Conservation (phyloP, 2,797 vertebrate genomes). For the Bradypodion pumilum region DNA sequence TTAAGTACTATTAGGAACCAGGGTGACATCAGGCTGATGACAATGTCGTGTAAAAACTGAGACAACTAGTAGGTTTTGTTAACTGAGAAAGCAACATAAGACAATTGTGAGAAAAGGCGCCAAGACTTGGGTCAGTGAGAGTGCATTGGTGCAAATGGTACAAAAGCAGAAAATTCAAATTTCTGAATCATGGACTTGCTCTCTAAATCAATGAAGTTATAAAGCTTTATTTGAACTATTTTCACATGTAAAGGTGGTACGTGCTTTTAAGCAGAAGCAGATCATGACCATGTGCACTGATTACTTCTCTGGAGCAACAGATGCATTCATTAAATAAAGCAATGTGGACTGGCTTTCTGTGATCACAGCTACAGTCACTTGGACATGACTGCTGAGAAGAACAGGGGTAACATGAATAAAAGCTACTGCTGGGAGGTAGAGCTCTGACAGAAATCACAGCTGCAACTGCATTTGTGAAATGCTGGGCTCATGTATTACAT, state of each 20-base stretch:
- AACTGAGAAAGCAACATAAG: background rate
- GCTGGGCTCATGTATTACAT: background rate
- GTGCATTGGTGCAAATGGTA: background rate
- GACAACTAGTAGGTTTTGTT: too few relatives aligned
- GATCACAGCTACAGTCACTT: background rate
- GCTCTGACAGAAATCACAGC: background rate
- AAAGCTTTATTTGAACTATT: conserved; percentile 3
- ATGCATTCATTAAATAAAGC: background rate
- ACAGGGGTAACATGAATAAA: background rate
- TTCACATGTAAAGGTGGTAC: background rate
- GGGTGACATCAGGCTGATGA: too few relatives aligned
- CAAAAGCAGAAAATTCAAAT: too few relatives aligned
- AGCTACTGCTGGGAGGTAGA: background rate
- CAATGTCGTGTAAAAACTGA: too few relatives aligned
- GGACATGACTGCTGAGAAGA: background rate
- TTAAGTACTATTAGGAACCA: too few relatives aligned
- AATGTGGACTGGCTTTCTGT: background rate
- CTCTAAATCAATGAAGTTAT: background rate
- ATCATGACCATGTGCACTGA: background rate
- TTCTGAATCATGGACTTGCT: too few relatives aligned
- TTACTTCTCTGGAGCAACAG: background rate
- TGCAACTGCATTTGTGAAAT: background rate
- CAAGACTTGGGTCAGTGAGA: background rate
- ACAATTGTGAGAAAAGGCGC: background rate
- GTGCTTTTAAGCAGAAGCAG: background rate